Evolutionary conservation across 2,113 vertebrate genomes (phyloP).

Genomic region (Brienomyrus brachyistius): DNA sequence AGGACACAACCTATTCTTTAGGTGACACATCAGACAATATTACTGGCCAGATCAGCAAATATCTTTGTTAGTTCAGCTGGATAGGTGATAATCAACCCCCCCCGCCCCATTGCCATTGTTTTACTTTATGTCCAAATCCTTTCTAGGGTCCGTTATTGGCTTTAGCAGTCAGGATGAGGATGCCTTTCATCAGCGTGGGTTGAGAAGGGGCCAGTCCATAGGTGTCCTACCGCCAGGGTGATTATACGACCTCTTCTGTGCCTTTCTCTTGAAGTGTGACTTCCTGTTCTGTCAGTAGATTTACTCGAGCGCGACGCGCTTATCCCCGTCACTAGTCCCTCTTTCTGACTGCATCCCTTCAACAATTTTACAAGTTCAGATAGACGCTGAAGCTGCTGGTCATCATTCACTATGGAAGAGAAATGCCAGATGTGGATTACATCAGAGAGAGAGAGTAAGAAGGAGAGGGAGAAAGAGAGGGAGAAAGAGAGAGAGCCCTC

Average conservation of each 20-base stretch:
- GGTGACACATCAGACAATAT: neutral
- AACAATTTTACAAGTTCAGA: neutral
- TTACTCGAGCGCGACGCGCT: neutral
- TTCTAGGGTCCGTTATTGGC: neutral
- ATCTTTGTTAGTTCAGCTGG: constrained; percentile 1
- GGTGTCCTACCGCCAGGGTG: neutral
- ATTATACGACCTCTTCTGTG: neutral
- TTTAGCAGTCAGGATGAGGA: neutral
- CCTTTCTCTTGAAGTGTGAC: neutral
- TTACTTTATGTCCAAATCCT: neutral
- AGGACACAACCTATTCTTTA: neutral
- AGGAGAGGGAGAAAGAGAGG: neutral
- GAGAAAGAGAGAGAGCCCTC: neutral
- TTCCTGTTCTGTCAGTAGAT: neutral
- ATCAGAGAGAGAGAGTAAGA: neutral
- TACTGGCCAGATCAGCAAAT: neutral
- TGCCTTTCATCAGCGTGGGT: neutral
- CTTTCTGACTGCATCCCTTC: neutral
- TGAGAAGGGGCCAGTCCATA: neutral
- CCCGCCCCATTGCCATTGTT: neutral
- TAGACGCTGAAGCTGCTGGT: neutral
- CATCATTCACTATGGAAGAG: neutral
- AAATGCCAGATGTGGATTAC: neutral
- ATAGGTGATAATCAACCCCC: neutral
- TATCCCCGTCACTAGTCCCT: neutral